Evolutionary conservation across 2,888 invertebrate species (phyloP).

Genomic region (Ectemnius cavifrons): DNA sequence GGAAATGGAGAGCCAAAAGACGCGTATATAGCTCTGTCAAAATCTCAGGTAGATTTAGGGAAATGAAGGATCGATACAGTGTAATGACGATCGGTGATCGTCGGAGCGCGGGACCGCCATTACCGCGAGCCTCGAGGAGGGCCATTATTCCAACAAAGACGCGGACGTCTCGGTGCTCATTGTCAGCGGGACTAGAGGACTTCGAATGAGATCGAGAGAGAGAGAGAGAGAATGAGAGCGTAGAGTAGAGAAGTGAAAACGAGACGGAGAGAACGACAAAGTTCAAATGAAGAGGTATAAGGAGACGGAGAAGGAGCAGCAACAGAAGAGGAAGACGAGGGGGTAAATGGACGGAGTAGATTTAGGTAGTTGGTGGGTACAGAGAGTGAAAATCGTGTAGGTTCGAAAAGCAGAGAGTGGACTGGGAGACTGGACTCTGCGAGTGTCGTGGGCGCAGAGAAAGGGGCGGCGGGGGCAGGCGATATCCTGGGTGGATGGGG

Average conservation of each 20-base stretch:
- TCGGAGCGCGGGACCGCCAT: background rate
- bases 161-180: constrained; percentile 4
- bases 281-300: too few species aligned
- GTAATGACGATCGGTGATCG: background rate
- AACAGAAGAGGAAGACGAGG: background rate
- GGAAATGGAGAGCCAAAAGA: background rate
- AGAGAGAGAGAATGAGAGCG: background rate
- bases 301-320: background rate
- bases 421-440: too few species aligned
- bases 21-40: background rate
- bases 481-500: constrained; percentile 35
- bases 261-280: too few species aligned
- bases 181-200: constrained; percentile 5
- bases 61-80: background rate
- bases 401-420: too few species aligned
- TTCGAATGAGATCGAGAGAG: background rate
- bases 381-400: too few species aligned
- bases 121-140: background rate
- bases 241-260: too few species aligned
- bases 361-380: too few species aligned
- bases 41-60: background rate
- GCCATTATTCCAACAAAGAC: constrained; percentile 21
- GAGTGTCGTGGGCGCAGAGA: too few species aligned
- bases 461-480: background rate
- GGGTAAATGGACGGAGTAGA: too few species aligned